Conservation (phyloP, 2,888 invertebrate species). For the Xestia rhomboidea region DNA sequence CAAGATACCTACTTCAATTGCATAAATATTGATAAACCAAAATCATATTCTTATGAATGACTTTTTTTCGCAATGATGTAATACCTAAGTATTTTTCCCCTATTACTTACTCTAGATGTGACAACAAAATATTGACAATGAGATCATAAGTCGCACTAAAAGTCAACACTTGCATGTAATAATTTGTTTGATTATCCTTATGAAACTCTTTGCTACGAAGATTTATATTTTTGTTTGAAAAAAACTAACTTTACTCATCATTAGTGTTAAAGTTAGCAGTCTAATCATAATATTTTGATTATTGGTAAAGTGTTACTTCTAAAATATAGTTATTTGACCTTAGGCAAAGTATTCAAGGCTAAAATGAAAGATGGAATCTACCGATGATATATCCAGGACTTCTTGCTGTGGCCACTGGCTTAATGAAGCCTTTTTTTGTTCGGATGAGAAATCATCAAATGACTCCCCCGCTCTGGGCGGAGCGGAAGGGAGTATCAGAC, state of each 20-base stretch:
- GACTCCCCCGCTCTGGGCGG: too few species aligned
- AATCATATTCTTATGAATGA: not conserved
- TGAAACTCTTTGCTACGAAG: constrained; percentile 1
- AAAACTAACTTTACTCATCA: not conserved
- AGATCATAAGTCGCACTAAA: constrained; percentile 29
- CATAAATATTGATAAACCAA: not conserved
- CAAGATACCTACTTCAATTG: rapidly evolving
- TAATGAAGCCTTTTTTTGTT: too few species aligned
- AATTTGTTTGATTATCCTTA: constrained; percentile 43
- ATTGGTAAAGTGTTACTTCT: constrained; percentile 8
- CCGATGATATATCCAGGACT: not conserved
- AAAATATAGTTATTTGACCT: not conserved
- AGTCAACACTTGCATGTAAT: constrained; percentile 22
- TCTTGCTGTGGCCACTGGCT: not conserved
- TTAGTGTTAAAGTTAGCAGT: not conserved
- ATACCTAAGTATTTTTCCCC: constrained; percentile 18
- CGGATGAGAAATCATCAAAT: too few species aligned
- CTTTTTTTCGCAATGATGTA: constrained; percentile 12
- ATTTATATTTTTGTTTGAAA: constrained; percentile 22
- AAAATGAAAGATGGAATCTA: not conserved
- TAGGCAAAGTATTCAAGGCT: not conserved
- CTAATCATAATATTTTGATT: constrained; percentile 3
- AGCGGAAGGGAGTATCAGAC: too few species aligned
- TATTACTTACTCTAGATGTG: constrained; percentile 12
- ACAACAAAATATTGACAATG: constrained; percentile 36